Evolutionary conservation across 2,888 invertebrate genomes (phyloP), one percentile per base, ranked within the genome.

Genomic region (Scaptodrosophila latifasciaeformis): DNA sequence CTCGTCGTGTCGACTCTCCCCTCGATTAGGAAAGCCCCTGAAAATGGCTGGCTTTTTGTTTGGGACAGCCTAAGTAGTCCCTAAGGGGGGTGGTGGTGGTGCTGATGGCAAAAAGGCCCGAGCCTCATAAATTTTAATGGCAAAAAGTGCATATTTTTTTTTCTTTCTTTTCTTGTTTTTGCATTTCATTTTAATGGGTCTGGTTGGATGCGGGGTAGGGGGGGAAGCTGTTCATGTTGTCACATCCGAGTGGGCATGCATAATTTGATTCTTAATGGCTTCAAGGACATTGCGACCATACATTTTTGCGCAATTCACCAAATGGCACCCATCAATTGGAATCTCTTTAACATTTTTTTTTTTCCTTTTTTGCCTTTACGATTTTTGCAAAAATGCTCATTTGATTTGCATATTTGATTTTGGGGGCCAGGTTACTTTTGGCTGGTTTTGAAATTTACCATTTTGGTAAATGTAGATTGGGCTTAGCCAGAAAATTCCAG

Each of bases 81-180:
- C n/a, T n/a, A n/a, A n/a, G n/a, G n/a, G n/a, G n/a, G n/a, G n/a
- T n/a, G n/a, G n/a, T n/a, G n/a, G n/a, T n/a, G n/a, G n/a, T n/a
- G n/a, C n/a, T n/a, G n/a, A n/a, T n/a, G n/a, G n/a, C n/a, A n/a
- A n/a, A n/a, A n/a, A n/a, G n/a, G n/a, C n/a, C n/a, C n/a, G n/a
- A n/a, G n/a, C n/a, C 53, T 54, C 75, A 76, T 75, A 69, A 77
- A 75, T 76, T 75, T 76, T 77, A 72, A 71, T 75, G 68, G 68
- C 70, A 75, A 76, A 77, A 76, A 64, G 60, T 49, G 67, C 58
- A 62, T 9, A 59, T 74, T n/a, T n/a, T n/a, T n/a, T 67, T 63
- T 59, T 21, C 13, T 34, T 34, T 34, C 13, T 5, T 4, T 34
- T 34, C n/a, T 17, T 21, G 55, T 59, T 43, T 62, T 35, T 59